Evolutionary conservation across 2,797 vertebrate genomes (phyloP).

Genomic region (Natrix natrix): DNA sequence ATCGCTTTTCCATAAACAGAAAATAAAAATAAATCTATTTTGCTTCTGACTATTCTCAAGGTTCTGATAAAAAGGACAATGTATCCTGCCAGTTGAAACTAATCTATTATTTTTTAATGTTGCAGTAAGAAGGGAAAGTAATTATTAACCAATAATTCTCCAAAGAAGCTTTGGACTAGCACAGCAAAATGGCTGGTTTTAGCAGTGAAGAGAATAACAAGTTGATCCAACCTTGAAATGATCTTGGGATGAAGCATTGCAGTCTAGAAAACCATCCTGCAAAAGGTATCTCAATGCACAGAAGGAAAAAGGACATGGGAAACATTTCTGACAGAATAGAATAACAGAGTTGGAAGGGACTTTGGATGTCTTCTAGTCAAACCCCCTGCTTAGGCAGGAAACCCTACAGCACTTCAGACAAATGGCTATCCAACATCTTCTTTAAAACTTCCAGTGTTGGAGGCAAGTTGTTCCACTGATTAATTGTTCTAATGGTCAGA

Average conservation of each 20-base stretch:
- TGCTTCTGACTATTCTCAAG: not conserved
- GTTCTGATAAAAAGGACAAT: not conserved
- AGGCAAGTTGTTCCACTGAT: no score
- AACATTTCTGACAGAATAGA: no score
- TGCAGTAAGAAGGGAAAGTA: not conserved
- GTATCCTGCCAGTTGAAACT: not conserved
- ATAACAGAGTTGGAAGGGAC: no score
- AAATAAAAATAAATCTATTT: not conserved
- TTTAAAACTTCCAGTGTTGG: no score
- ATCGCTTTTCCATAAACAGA: not conserved
- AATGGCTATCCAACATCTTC: no score
- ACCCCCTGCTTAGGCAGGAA: no score
- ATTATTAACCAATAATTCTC: not conserved
- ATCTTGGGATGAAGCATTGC: not conserved
- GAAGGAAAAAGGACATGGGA: not conserved
- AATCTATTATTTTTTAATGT: not conserved
- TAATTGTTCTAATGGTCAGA: no score
- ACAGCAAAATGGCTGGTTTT: not conserved
- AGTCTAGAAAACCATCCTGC: not conserved
- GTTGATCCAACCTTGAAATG: not conserved
- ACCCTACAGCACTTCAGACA: no score
- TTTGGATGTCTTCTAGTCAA: no score
- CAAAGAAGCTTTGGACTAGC: not conserved
- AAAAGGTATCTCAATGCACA: not conserved
- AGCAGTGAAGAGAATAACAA: not conserved